Conservation (phyloP, 2,797 vertebrate genomes). For the Erpetoichthys calabaricus region DNA sequence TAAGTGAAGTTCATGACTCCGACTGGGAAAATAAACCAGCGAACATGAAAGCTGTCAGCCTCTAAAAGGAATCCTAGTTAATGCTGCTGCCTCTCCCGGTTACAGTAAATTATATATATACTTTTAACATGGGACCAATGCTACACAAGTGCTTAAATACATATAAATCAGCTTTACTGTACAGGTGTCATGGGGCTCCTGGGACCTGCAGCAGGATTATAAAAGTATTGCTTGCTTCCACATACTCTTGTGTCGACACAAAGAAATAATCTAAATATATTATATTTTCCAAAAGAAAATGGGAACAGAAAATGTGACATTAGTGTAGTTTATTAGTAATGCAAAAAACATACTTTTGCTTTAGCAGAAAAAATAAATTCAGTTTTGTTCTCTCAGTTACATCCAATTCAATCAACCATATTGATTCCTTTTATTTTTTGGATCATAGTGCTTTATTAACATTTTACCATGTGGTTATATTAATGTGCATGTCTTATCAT, state of each 20-base stretch:
- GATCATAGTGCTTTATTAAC: too few relatives aligned
- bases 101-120: constrained; percentile 13
- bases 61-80: constrained; percentile 8
- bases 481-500: too few relatives aligned
- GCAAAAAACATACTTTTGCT: too few relatives aligned
- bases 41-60: constrained; percentile 6
- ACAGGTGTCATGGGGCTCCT: constrained; percentile 6
- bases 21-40: constrained; percentile 13
- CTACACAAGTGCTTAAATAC: constrained; percentile 8
- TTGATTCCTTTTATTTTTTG: too few relatives aligned
- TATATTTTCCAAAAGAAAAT: constrained; percentile 1
- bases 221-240: constrained; percentile 2
- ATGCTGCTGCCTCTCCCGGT: not conserved
- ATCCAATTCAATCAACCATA: too few relatives aligned
- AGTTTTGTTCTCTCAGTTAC: too few relatives aligned
- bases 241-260: constrained; percentile 3
- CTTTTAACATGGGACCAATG: constrained; percentile 2
- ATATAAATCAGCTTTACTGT: constrained; percentile 17
- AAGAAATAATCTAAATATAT: constrained; percentile 1
- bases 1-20: not conserved
- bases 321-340: not conserved
- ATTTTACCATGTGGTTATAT: too few relatives aligned
- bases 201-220: constrained; percentile 9
- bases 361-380: too few relatives aligned
- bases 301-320: not conserved